Base-by-base conservation (phyloP, 1,140 invertebrate genomes). In the Centruroides vittatus region DNA sequence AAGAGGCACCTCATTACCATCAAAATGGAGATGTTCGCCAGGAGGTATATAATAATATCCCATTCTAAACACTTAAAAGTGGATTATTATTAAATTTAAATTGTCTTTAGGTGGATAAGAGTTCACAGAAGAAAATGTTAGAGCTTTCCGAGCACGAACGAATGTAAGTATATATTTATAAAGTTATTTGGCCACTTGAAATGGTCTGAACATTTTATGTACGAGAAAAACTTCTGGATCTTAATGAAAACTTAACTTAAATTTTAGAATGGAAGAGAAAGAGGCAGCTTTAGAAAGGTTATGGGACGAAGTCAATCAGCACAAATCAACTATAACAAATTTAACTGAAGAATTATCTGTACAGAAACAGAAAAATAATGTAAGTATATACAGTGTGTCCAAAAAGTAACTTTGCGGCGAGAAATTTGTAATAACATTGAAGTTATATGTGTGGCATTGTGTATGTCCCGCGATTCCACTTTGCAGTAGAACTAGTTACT, bases 341-440 rank as follows among this genome's bases (percentile, higher is more conserved):
- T 13, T 64, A 23, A 50, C 48, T 46, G 55, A 60, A 49, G 62
- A 64, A 58, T 50, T 57, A 48, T 59, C 60, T 51, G 36, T 13
- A 9, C 62, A 64, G 51, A 64, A 61, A 13, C 56, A 64, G 57
- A 64, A 61, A 64, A 64, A 64, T 57, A 64, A 64, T 58, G 62
- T 64, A 61, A 55, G 47, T 56, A 13, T 46, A 34, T 48, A 13
- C 23, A 23, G 23, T 23, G 23, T 23, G 23, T 23, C 23, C 23
- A 23, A 23, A 23, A 23, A 23, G 23, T 23, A 23, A 23, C 2
- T 23, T 23, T 23, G 23, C 23, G 2, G 23, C 23, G 23, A 23
- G 23, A 23, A 23, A 23, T 23, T 23, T 23, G 23, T 23, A 23
- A 23, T 23, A 23, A 23, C 23, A 23, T 0, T n/a, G 12, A 41